phyloP scores from a whole-genome alignment of 1,140 invertebrate genomes.

The Scaptodrosophila lebanonensis region DNA sequence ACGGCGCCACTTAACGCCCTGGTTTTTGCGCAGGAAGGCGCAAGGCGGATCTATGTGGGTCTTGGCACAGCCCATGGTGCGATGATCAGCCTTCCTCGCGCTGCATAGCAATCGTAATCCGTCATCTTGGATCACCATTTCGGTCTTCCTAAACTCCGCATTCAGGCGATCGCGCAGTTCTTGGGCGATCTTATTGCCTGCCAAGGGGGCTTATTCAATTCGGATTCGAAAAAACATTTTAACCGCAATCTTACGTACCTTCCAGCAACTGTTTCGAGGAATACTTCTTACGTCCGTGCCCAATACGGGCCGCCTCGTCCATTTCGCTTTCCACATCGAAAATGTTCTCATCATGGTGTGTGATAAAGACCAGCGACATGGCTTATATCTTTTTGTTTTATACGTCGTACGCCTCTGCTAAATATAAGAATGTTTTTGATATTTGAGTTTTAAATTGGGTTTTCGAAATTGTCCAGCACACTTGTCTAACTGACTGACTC shows the following conservation, averaged over 20 bases:
- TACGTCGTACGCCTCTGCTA: no score
- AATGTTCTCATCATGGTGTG: constrained; percentile 78
- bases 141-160: constrained; percentile 43
- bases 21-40: constrained; percentile 80
- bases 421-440: no score
- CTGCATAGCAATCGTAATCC: constrained; percentile 52
- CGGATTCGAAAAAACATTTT: not conserved
- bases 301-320: constrained; percentile 3
- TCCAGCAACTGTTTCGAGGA: not conserved
- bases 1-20: constrained; percentile 78
- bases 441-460: no score
- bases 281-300: constrained; percentile 11
- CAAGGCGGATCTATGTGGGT: constrained; percentile 79
- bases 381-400: not conserved
- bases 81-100: constrained; percentile 73
- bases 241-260: not conserved
- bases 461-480: no score
- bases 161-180: constrained; percentile 31
- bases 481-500: no score
- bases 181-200: constrained; percentile 13
- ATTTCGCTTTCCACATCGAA: constrained; percentile 71
- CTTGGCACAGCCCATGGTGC: constrained; percentile 81
- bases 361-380: constrained; percentile 78
- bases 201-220: constrained; percentile 2
- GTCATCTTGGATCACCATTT: constrained; percentile 39